phyloP scores from a whole-genome alignment of 2,888 invertebrate species.

The Junonia oenone region DNA sequence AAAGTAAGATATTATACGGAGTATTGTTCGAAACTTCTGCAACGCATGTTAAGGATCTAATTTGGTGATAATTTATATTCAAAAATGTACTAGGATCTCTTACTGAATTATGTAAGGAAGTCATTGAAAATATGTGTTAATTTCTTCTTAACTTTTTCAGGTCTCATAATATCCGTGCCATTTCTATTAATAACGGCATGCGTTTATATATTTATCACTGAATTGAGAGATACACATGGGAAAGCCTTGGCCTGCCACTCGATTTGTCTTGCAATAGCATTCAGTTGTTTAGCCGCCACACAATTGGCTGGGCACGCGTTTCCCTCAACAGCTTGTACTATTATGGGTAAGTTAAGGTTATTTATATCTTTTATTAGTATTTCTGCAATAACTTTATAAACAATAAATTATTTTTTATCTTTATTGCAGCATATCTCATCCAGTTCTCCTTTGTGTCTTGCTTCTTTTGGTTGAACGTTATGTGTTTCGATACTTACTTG shows the following conservation, averaged over 20 bases:
- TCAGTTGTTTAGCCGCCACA: constrained; percentile 73
- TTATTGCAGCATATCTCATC: constrained; percentile 81
- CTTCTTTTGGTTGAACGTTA: constrained; percentile 84
- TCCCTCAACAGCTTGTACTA: constrained; percentile 62
- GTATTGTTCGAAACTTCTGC: too few relatives aligned
- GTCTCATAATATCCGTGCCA: constrained; percentile 72
- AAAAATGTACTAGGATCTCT: too few relatives aligned
- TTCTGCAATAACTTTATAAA: neutral
- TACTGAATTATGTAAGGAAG: too few relatives aligned
- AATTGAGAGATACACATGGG: constrained; percentile 77
- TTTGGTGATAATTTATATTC: too few relatives aligned
- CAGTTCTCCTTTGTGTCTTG: constrained; percentile 83
- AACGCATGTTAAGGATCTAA: too few relatives aligned
- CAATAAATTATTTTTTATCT: constrained; percentile 19
- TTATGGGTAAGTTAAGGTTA: constrained; percentile 55
- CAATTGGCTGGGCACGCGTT: constrained; percentile 75
- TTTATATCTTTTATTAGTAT: neutral
- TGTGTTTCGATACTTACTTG: constrained; percentile 83
- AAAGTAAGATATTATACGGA: too few relatives aligned
- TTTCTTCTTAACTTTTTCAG: too few relatives aligned
- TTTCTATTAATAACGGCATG: constrained; percentile 71
- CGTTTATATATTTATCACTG: constrained; percentile 70
- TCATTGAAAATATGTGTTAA: too few relatives aligned
- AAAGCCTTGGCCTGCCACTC: constrained; percentile 79
- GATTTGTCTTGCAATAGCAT: constrained; percentile 75